These are phyloP conservation scores for Echinometra lucunter DNA, from an alignment of 53 echinoderm and acorn worm genomes.

Conservation along the genomic window DNA sequence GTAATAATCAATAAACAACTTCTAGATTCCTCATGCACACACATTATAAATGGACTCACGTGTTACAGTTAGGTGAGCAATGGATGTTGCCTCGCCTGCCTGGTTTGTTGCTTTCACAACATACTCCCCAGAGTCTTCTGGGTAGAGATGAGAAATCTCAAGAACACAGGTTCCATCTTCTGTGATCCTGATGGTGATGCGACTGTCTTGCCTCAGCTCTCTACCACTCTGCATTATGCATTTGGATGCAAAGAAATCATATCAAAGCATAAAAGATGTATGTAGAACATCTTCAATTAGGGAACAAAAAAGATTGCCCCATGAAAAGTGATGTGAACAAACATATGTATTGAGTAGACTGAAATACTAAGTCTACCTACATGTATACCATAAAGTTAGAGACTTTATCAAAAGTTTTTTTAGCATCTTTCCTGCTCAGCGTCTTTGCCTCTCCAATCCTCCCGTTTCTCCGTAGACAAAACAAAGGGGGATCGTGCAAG, in stretches of 20 bases:
- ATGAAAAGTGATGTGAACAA: too few relatives aligned
- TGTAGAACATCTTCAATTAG: background rate
- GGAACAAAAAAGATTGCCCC: too few relatives aligned
- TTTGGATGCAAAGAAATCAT: background rate
- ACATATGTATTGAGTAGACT: too few relatives aligned
- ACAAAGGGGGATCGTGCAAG: too few relatives aligned
- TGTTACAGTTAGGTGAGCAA: conserved; percentile 84
- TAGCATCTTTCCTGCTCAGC: too few relatives aligned
- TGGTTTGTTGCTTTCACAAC: conserved; percentile 93
- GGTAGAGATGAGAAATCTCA: conserved; percentile 81
- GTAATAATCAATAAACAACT: background rate
- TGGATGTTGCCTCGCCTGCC: conserved; percentile 95
- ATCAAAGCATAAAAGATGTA: background rate
- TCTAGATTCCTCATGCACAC: background rate
- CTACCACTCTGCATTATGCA: conserved; percentile 90
- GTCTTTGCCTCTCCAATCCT: too few relatives aligned
- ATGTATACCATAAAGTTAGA: too few relatives aligned
- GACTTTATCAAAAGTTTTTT: too few relatives aligned
- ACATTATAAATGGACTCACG: conserved; percentile 67
- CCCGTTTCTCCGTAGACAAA: too few relatives aligned
- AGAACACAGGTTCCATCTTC: conserved; percentile 83
- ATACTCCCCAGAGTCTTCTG: conserved; percentile 91
- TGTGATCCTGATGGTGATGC: conserved; percentile 90
- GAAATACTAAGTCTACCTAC: too few relatives aligned
- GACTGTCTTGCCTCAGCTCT: conserved; percentile 86